Conservation (phyloP, 1,140 invertebrate genomes). For the Maniola jurtina region DNA sequence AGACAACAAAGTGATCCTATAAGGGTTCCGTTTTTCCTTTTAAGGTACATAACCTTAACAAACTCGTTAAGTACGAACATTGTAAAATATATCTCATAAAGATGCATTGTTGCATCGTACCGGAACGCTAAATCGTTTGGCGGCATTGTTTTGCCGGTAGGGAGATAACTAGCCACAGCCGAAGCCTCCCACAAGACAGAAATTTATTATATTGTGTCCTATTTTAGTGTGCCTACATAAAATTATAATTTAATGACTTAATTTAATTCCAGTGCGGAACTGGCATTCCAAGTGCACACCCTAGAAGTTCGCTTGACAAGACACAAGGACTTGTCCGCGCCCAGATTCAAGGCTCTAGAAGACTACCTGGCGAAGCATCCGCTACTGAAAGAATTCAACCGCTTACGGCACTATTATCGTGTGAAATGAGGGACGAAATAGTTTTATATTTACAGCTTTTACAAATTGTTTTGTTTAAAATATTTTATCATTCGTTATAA, state of each 20-base stretch:
- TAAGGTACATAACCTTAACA: too few relatives aligned
- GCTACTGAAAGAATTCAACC: constrained; percentile 55
- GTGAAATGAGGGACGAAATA: constrained; percentile 22
- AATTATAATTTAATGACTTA: neutral
- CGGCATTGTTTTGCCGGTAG: too few relatives aligned
- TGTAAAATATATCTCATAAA: too few relatives aligned
- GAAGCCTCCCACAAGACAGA: too few relatives aligned
- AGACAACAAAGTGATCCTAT: too few relatives aligned
- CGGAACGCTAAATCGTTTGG: too few relatives aligned
- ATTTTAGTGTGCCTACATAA: too few relatives aligned
- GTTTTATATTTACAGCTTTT: constrained; percentile 1
- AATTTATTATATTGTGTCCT: too few relatives aligned
- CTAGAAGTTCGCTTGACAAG: constrained; percentile 68
- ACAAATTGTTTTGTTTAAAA: neutral
- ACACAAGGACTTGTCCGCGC: constrained; percentile 79
- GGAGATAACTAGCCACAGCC: too few relatives aligned
- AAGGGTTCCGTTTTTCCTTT: too few relatives aligned
- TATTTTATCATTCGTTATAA: neutral
- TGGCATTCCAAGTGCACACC: constrained; percentile 65
- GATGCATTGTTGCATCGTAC: too few relatives aligned
- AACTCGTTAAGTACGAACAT: too few relatives aligned
- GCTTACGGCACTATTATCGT: constrained; percentile 40
- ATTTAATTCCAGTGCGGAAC: constrained; percentile 51
- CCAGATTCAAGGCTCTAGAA: constrained; percentile 75
- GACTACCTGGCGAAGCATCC: constrained; percentile 64